Conservation (phyloP, 2,113 vertebrate genomes). For the Panthera uncia region DNA sequence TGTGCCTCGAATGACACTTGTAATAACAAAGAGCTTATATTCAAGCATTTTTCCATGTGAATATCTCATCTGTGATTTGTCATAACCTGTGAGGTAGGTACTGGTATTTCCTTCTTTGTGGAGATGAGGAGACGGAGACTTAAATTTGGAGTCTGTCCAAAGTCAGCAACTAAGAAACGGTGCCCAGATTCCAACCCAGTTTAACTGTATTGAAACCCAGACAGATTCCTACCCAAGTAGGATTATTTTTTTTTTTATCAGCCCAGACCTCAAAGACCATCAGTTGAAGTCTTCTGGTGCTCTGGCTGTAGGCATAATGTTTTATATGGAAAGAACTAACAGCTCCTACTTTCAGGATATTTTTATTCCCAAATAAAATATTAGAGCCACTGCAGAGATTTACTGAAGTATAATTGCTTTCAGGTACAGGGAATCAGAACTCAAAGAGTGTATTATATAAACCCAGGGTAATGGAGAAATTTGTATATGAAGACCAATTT, state of each 20-base stretch:
- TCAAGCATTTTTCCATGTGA: background rate
- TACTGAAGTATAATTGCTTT: background rate
- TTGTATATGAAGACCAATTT: background rate
- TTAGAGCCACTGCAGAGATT: background rate
- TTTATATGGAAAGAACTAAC: conserved; percentile 26
- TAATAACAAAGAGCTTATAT: background rate
- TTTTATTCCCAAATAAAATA: conserved; percentile 42
- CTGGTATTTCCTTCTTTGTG: background rate
- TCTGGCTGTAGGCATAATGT: background rate
- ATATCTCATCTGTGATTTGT: background rate
- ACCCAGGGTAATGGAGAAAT: conserved; percentile 16
- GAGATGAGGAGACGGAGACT: background rate
- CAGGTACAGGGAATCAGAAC: background rate
- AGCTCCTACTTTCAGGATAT: background rate
- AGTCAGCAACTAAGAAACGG: background rate
- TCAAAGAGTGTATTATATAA: background rate
- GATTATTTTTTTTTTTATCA: background rate
- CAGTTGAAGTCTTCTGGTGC: background rate
- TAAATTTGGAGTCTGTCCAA: background rate
- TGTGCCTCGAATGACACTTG: background rate
- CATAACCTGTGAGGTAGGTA: background rate
- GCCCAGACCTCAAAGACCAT: background rate
- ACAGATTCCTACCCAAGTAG: background rate
- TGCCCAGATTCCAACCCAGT: background rate
- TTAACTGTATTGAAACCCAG: background rate